A percentile compares a stretch with the other conserved stretches of the same genome.
phyloP scores from a whole-genome alignment of 1,140 invertebrate species.

The Drosophila oshimai region DNA sequence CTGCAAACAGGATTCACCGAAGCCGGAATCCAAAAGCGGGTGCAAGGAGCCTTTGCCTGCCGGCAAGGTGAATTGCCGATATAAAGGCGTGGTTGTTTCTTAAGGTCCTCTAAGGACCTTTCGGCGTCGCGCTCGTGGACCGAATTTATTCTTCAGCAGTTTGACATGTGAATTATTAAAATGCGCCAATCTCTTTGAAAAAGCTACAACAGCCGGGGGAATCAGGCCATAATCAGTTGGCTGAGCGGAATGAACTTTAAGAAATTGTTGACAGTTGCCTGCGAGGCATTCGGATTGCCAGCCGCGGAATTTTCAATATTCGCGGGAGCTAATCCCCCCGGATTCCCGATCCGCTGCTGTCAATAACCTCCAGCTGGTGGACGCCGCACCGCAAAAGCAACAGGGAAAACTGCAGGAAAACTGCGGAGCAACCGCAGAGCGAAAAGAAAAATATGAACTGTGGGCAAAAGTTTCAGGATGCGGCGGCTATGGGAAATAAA shows the following conservation, averaged over 20 bases:
- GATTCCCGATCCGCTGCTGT: slow-evolving; percentile 17
- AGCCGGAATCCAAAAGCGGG: background rate
- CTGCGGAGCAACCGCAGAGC: slow-evolving; percentile 35
- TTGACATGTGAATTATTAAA: slow-evolving; percentile 58
- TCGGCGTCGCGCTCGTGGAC: slow-evolving; percentile 18
- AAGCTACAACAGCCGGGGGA: slow-evolving; percentile 8
- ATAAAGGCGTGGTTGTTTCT: slow-evolving; percentile 13
- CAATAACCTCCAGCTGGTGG: slow-evolving; percentile 40
- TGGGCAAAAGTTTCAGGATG: slow-evolving; percentile 55
- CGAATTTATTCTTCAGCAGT: slow-evolving; percentile 35
- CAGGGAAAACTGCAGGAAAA: slow-evolving; percentile 22
- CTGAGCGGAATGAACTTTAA: slow-evolving; percentile 28
- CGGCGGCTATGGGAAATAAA: slow-evolving; percentile 62
- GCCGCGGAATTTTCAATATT: slow-evolving; percentile 45
- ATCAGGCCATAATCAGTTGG: slow-evolving; percentile 28
- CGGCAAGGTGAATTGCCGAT: slow-evolving; percentile 25
- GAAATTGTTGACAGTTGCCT: slow-evolving; percentile 39
- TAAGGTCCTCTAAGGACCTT: slow-evolving; percentile 15
- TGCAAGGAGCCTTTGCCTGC: background rate
- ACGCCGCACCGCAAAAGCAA: slow-evolving; percentile 20
- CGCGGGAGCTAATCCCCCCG: slow-evolving; percentile 27
- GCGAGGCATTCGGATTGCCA: slow-evolving; percentile 10
- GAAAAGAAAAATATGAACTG: slow-evolving; percentile 63
- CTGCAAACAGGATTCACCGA: slow-evolving; percentile 29
- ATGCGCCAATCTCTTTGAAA: slow-evolving; percentile 58